A percentile compares a stretch with the other conserved stretches of the same genome.
Conservation (phyloP, 2,113 vertebrate species). For the Gambusia holbrooki region DNA sequence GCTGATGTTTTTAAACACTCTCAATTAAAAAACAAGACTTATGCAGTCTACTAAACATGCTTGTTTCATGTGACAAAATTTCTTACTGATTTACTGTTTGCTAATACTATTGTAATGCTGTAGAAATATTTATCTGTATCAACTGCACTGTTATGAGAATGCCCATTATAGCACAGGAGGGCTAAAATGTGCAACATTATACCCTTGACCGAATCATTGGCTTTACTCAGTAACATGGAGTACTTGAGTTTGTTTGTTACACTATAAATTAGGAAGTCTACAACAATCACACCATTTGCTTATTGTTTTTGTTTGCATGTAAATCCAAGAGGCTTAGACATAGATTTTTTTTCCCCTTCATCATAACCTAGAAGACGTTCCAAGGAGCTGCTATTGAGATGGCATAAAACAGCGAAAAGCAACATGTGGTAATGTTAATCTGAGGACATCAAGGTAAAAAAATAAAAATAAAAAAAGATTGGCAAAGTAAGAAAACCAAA, state of each 20-base stretch:
- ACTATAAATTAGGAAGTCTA: slow-evolving; percentile 10
- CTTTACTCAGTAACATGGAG: slow-evolving; percentile 37
- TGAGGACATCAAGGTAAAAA: no score
- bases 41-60: slow-evolving; percentile 4
- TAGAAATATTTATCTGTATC: slow-evolving; percentile 61
- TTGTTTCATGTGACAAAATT: slow-evolving; percentile 49
- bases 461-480: no score
- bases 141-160: slow-evolving; percentile 65
- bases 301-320: slow-evolving; percentile 20
- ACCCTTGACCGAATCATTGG: slow-evolving; percentile 53
- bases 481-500: not conserved
- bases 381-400: not conserved
- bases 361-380: not conserved
- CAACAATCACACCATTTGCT: slow-evolving; percentile 23
- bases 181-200: slow-evolving; percentile 51
- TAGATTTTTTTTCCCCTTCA: not conserved
- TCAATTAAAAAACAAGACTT: slow-evolving; percentile 9
- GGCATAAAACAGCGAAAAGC: not conserved
- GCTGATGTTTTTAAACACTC: not conserved
- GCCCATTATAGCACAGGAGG: slow-evolving; percentile 56
- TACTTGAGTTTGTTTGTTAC: slow-evolving; percentile 29
- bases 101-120: slow-evolving; percentile 36
- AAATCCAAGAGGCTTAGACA: slow-evolving; percentile 13
- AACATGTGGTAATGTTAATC: not conserved
- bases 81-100: slow-evolving; percentile 49